Evolutionary conservation across 1,140 invertebrate genomes (phyloP).

Genomic region (Himalopsyche phryganea): DNA sequence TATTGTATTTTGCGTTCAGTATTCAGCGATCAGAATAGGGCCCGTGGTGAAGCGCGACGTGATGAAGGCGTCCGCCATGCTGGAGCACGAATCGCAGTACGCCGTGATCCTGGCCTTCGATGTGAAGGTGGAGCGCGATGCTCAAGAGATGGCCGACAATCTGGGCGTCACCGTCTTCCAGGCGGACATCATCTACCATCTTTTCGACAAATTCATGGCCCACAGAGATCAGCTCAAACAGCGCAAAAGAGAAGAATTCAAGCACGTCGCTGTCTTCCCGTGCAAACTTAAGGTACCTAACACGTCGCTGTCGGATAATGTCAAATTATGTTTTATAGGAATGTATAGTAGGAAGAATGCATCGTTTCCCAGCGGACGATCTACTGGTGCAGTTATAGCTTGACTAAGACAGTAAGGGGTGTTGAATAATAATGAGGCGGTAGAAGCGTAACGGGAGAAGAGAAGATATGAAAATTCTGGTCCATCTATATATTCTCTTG

Average conservation of each 20-base stretch:
- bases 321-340: too few species aligned
- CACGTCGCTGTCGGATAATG: too few species aligned
- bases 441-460: too few species aligned
- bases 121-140: constrained; percentile 96
- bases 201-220: constrained; percentile 96
- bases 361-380: too few species aligned
- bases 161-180: constrained; percentile 96
- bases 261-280: constrained; percentile 96
- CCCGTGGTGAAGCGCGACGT: constrained; percentile 99
- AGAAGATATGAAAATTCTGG: too few species aligned
- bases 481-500: too few species aligned
- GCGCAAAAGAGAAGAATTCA: constrained; percentile 91
- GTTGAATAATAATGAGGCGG: too few species aligned
- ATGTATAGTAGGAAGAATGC: too few species aligned
- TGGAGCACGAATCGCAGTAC: constrained; percentile 97
- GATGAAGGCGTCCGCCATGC: constrained; percentile 98
- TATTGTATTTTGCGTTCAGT: constrained; percentile 66
- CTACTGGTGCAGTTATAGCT: too few species aligned
- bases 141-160: constrained; percentile 93
- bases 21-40: constrained; percentile 97
- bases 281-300: constrained; percentile 84
- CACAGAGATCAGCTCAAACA: constrained; percentile 92
- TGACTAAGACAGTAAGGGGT: too few species aligned
- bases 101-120: constrained; percentile 99
- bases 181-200: constrained; percentile 99